These are phyloP conservation scores for Microtus montanus DNA, from an alignment of 2,113 vertebrate species.

Conservation along the genomic window DNA sequence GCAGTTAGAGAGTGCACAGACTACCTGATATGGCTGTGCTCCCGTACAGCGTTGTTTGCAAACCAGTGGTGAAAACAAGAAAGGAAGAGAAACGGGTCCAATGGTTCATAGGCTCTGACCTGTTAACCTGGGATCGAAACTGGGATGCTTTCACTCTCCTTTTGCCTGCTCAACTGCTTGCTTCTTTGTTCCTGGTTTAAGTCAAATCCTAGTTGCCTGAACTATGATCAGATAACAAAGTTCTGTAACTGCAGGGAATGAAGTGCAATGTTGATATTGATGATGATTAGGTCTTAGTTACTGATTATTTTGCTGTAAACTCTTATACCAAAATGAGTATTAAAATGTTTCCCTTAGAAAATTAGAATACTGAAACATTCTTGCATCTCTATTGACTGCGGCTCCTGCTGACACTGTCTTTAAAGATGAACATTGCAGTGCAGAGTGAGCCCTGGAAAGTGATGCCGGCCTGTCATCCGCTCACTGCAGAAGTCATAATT, in stretches of 20 bases:
- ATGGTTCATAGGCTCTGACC: background rate
- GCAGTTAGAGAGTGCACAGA: background rate
- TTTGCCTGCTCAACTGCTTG: background rate
- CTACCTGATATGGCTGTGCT: background rate
- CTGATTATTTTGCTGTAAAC: conserved; percentile 28
- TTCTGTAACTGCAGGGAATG: background rate
- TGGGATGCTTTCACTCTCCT: background rate
- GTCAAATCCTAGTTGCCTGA: background rate
- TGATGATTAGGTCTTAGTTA: conserved; percentile 30
- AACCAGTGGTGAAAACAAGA: background rate
- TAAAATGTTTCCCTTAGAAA: conserved; percentile 33
- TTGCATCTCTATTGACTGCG: background rate
- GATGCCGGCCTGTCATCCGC: fast-evolving
- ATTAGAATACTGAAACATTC: background rate
- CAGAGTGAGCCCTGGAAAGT: background rate
- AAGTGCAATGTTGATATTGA: background rate
- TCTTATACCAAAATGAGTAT: background rate
- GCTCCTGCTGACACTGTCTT: background rate
- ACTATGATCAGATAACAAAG: background rate
- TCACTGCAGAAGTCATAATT: background rate
- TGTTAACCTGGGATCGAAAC: background rate
- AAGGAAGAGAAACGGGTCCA: background rate
- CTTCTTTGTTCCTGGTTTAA: background rate
- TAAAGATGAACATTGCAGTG: background rate
- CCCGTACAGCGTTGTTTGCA: background rate